Conservation (phyloP, 2,113 vertebrate species). For the Argyrosomus japonicus region DNA sequence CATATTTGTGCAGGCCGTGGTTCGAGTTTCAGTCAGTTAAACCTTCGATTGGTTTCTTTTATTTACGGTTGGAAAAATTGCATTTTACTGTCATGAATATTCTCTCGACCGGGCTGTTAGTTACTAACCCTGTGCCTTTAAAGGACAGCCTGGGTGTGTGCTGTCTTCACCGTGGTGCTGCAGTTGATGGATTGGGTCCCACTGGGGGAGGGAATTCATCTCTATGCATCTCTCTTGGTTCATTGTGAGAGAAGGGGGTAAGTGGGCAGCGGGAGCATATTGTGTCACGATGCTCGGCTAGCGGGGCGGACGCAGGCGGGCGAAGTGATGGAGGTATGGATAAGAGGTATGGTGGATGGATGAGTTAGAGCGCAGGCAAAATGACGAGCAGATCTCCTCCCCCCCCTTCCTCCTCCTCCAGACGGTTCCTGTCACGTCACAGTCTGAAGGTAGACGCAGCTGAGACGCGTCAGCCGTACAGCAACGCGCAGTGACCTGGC, state of each 20-base stretch:
- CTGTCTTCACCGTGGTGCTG: constrained; percentile 25
- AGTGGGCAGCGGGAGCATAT: constrained; percentile 42
- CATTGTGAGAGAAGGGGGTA: constrained; percentile 46
- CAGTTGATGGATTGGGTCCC: constrained; percentile 67
- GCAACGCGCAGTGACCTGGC: not conserved
- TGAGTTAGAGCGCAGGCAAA: not conserved
- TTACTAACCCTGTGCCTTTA: constrained; percentile 31
- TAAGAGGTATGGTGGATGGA: not conserved
- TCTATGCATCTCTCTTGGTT: constrained; percentile 35
- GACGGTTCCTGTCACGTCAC: not conserved
- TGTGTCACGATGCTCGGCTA: constrained; percentile 47
- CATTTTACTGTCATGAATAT: not conserved
- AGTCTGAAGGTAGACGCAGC: constrained; percentile 24
- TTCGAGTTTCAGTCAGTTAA: not conserved
- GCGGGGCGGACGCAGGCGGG: not conserved
- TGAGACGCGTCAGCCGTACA: constrained; percentile 28
- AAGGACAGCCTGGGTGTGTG: constrained; percentile 25
- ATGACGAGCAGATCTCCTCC: not conserved
- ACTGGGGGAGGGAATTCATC: constrained; percentile 52
- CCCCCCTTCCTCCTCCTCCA: not conserved
- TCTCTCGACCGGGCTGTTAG: not conserved
- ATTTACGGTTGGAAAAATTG: not conserved
- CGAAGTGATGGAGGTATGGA: constrained; percentile 11
- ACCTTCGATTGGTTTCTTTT: too few species aligned
- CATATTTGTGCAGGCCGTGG: constrained; percentile 16